A percentile compares a stretch with the other conserved stretches of the same genome.
phyloP scores from a whole-genome alignment of 2,797 vertebrate genomes.

The Malacoraja senta region DNA sequence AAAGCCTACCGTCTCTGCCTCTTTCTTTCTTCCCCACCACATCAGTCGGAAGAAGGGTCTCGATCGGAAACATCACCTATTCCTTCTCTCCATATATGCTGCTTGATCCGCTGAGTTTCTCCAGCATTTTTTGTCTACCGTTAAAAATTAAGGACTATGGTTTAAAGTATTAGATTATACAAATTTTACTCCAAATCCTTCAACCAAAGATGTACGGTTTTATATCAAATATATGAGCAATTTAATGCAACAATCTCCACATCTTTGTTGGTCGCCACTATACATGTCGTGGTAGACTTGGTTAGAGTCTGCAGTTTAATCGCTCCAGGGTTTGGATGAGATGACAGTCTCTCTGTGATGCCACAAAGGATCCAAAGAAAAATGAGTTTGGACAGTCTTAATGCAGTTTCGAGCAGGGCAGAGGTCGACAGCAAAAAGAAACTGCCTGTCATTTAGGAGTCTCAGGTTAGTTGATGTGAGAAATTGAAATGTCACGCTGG shows the following conservation, averaged over 20 bases:
- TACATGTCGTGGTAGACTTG: neutral
- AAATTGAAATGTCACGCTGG: slow-evolving; percentile 16
- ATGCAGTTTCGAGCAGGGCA: slow-evolving; percentile 12
- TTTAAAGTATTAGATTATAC: neutral
- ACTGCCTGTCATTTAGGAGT: slow-evolving; percentile 11
- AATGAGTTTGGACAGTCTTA: slow-evolving; percentile 28
- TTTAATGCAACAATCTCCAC: neutral
- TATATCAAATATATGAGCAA: neutral
- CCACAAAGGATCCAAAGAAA: slow-evolving; percentile 20
- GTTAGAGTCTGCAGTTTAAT: neutral
- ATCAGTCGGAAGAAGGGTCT: no score
- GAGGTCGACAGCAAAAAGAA: slow-evolving; percentile 4
- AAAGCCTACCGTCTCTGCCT: no score
- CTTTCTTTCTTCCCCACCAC: no score
- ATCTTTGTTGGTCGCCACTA: neutral
- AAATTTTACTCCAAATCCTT: neutral
- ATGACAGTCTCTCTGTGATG: slow-evolving; percentile 21
- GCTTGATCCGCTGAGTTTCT: no score
- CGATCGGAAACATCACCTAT: no score
- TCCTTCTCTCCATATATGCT: no score
- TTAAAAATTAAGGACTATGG: neutral
- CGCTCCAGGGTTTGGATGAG: neutral
- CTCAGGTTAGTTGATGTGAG: slow-evolving; percentile 14
- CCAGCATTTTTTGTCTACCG: no score
- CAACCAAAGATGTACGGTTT: neutral